A percentile compares a stretch with the other conserved stretches of the same genome.
Conservation (phyloP, 2,888 invertebrate species). For the Meteorus cinctellus region DNA sequence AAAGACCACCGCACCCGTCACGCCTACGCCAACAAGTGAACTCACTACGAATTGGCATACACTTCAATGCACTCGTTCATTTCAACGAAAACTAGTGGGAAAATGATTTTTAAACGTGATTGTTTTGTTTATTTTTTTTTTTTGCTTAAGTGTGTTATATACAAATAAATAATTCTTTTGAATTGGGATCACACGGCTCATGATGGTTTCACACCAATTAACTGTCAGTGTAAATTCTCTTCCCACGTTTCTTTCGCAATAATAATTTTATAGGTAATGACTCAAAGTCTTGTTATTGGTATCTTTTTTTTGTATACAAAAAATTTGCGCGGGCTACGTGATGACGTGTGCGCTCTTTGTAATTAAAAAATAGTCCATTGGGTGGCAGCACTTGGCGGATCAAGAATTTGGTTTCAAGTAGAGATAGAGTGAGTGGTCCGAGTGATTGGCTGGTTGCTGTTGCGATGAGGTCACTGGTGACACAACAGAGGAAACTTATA, state of each 20-base stretch:
- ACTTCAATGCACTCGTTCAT: neutral
- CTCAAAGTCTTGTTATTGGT: neutral
- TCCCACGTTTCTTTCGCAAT: conserved; percentile 9
- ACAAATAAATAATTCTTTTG: neutral
- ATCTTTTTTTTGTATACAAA: neutral
- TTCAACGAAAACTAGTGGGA: neutral
- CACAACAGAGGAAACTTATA: neutral
- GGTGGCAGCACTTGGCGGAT: conserved; percentile 70
- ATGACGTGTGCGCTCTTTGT: conserved; percentile 14
- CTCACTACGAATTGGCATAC: conserved; percentile 11
- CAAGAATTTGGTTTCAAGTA: neutral
- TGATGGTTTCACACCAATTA: neutral
- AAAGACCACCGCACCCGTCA: conserved; percentile 41
- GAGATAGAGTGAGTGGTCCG: neutral
- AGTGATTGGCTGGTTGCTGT: neutral
- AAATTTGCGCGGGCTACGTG: conserved; percentile 10
- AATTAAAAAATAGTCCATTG: conserved; percentile 38
- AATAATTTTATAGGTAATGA: neutral
- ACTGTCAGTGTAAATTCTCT: conserved; percentile 20
- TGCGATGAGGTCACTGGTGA: neutral
- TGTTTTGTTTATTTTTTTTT: neutral
- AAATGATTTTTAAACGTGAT: neutral
- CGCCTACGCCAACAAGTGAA: conserved; percentile 40
- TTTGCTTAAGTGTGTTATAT: neutral
- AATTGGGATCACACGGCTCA: neutral